These are phyloP conservation scores for Tribolium madens DNA, from an alignment of 1,140 invertebrate species.

Conservation along the genomic window DNA sequence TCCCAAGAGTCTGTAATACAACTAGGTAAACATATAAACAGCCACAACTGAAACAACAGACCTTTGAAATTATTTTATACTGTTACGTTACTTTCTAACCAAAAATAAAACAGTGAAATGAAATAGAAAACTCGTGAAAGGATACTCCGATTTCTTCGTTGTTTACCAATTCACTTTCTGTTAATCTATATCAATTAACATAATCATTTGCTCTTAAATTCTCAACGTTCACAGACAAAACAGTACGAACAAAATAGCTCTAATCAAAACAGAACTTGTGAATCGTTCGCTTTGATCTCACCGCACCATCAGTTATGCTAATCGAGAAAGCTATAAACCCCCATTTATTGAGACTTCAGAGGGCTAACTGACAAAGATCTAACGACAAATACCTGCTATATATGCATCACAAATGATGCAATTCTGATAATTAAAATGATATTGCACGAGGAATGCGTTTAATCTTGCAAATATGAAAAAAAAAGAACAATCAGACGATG, in stretches of 20 bases:
- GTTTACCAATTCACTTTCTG: slow-evolving; percentile 14
- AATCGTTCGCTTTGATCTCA: slow-evolving; percentile 22
- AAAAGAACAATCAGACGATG: too few species aligned
- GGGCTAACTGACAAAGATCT: neutral
- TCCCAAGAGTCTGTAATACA: neutral
- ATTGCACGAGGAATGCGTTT: neutral
- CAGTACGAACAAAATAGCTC: slow-evolving; percentile 13
- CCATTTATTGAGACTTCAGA: neutral
- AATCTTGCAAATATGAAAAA: neutral
- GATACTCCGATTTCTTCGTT: neutral
- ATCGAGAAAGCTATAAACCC: slow-evolving; percentile 1
- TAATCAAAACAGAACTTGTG: slow-evolving; percentile 16
- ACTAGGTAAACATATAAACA: slow-evolving; percentile 6
- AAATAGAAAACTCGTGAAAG: neutral
- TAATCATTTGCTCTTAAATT: slow-evolving; percentile 1
- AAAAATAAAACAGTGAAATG: neutral
- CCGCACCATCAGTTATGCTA: slow-evolving; percentile 17
- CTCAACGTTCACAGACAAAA: neutral
- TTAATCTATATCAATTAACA: slow-evolving; percentile 16
- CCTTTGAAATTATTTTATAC: neutral
- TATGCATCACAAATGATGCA: neutral
- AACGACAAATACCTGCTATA: neutral
- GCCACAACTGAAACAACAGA: slow-evolving; percentile 5
- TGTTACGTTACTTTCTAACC: neutral
- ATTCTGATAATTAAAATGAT: neutral